A percentile compares a stretch with the other conserved stretches of the same genome.
Evolutionary conservation across 2,113 vertebrate species (phyloP).

Genomic region (Alaudala cheleensis): DNA sequence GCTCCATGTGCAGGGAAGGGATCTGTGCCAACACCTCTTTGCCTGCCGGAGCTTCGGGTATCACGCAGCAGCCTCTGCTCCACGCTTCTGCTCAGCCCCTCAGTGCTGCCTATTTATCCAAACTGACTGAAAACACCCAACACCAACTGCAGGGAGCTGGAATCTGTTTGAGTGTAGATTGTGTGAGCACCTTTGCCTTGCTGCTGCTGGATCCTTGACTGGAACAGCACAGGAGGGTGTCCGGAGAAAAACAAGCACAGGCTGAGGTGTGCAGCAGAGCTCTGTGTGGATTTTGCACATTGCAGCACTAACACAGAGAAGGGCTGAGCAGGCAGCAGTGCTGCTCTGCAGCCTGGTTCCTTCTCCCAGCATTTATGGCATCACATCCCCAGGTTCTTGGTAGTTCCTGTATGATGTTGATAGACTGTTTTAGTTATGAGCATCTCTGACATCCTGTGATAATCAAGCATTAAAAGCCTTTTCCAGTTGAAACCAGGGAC

Average conservation of each 20-base stretch:
- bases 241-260: rapidly evolving
- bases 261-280: background rate
- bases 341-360: background rate
- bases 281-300: background rate
- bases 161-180: rapidly evolving
- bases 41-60: background rate
- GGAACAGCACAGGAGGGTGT: rapidly evolving
- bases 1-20: rapidly evolving
- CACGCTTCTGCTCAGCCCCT: background rate
- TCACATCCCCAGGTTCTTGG: background rate
- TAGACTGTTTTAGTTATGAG: background rate
- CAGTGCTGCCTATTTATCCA: background rate
- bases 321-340: background rate
- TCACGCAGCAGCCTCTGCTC: rapidly evolving
- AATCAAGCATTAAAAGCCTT: background rate
- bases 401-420: background rate
- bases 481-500: background rate
- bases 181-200: background rate
- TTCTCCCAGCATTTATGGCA: rapidly evolving
- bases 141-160: background rate
- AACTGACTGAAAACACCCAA: background rate
- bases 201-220: background rate
- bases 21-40: background rate
- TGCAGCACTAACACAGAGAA: background rate
- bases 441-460: background rate